Conservation (phyloP, 2,113 vertebrate genomes). For the Amblyornis subalaris region DNA sequence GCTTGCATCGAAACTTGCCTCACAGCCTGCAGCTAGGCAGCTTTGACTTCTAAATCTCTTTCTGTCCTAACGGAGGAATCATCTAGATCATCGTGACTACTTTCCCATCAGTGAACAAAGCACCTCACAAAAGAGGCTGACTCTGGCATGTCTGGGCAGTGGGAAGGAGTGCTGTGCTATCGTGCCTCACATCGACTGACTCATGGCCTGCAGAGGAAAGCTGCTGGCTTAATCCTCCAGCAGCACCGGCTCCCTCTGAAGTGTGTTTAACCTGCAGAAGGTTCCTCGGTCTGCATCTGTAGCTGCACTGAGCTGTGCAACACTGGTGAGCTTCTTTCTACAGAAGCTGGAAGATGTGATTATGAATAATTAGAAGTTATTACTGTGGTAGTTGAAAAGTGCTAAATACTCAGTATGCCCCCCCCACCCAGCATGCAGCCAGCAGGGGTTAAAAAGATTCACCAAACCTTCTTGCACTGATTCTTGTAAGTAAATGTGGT, state of each 20-base stretch:
- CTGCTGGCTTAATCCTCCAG: constrained; percentile 9
- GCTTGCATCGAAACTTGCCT: constrained; percentile 38
- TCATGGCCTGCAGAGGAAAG: constrained; percentile 15
- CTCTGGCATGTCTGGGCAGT: constrained; percentile 60
- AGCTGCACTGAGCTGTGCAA: background rate
- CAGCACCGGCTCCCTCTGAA: background rate
- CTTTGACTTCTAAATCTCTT: constrained; percentile 49
- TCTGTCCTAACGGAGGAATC: constrained; percentile 39
- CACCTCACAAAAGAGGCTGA: constrained; percentile 32
- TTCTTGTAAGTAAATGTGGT: background rate
- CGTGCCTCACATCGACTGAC: constrained; percentile 19
- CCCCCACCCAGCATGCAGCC: background rate
- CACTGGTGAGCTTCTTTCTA: background rate
- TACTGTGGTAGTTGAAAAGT: background rate
- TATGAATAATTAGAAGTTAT: background rate
- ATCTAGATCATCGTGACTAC: constrained; percentile 39
- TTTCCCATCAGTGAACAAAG: constrained; percentile 58
- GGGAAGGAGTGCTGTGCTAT: constrained; percentile 43
- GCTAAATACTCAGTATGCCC: background rate
- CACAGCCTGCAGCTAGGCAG: constrained; percentile 42
- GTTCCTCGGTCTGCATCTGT: background rate
- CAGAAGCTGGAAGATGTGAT: background rate
- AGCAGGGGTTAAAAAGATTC: background rate
- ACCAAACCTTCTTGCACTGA: background rate
- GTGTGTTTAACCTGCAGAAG: background rate